A percentile compares a stretch with the other conserved stretches of the same genome.
These are phyloP conservation scores for Phyllotreta striolata DNA, from an alignment of 2,888 invertebrate species.

Conservation along the genomic window DNA sequence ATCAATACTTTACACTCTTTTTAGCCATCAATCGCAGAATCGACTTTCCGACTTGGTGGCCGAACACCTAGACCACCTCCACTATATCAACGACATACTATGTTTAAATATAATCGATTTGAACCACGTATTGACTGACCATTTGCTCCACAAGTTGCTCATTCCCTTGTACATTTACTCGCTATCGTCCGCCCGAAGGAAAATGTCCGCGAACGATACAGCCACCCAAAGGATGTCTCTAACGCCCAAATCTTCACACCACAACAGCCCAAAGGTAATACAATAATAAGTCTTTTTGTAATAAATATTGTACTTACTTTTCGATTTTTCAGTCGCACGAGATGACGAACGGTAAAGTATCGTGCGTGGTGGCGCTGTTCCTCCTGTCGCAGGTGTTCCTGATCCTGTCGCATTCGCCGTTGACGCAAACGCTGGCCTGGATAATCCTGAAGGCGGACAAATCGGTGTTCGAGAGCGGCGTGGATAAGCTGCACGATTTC, in stretches of 20 bases:
- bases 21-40: slow-evolving; percentile 89
- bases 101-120: slow-evolving; percentile 90
- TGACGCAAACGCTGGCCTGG: slow-evolving; percentile 90
- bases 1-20: slow-evolving; percentile 49
- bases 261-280: slow-evolving; percentile 52
- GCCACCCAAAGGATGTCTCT: slow-evolving; percentile 63
- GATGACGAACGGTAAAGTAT: slow-evolving; percentile 68
- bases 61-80: slow-evolving; percentile 96
- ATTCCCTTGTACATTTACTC: slow-evolving; percentile 95
- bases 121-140: slow-evolving; percentile 93
- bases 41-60: slow-evolving; percentile 93
- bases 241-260: slow-evolving; percentile 38
- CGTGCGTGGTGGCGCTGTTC: slow-evolving; percentile 90
- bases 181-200: slow-evolving; percentile 64
- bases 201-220: slow-evolving; percentile 66
- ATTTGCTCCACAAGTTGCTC: slow-evolving; percentile 89
- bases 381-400: slow-evolving; percentile 94
- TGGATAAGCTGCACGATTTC: slow-evolving; percentile 53
- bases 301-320: neutral
- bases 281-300: neutral
- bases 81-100: slow-evolving; percentile 96
- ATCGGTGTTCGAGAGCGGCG: slow-evolving; percentile 56
- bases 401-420: slow-evolving; percentile 88
- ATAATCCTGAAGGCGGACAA: slow-evolving; percentile 86
- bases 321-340: slow-evolving; percentile 38